Conservation (phyloP, 2,888 invertebrate genomes). For the Siphlonurus alternatus region DNA sequence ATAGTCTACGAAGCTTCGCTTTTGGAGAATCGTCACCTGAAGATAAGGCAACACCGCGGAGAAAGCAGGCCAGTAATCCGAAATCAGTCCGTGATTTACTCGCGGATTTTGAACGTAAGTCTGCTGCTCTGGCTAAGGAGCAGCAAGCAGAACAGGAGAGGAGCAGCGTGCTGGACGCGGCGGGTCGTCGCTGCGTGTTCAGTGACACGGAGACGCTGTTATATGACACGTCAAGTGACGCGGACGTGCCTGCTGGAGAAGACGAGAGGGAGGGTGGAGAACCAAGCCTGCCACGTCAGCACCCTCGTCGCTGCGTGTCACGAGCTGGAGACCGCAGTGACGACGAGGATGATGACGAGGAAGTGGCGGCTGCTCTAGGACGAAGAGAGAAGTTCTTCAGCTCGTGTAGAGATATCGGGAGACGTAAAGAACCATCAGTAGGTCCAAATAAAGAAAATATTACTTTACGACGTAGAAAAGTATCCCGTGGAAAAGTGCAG, state of each 20-base stretch:
- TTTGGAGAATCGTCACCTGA: conserved; percentile 16
- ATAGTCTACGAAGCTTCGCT: conserved; percentile 17
- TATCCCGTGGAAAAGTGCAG: conserved; percentile 14
- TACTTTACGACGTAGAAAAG: neutral
- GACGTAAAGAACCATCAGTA: conserved; percentile 5
- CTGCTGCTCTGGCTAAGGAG: conserved; percentile 21
- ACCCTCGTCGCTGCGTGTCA: conserved; percentile 1
- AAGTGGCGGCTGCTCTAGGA: conserved; percentile 19
- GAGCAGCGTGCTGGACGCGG: conserved; percentile 7
- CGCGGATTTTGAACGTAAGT: conserved; percentile 29
- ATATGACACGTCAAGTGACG: conserved; percentile 29
- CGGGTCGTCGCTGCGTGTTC: conserved; percentile 24
- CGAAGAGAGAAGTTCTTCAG: conserved; percentile 17
- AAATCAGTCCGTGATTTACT: conserved; percentile 29
- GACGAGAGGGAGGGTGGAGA: conserved; percentile 2
- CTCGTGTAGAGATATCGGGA: conserved; percentile 15
- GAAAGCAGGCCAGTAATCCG: conserved; percentile 11
- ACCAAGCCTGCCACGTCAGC: neutral
- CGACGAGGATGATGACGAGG: conserved; percentile 16
- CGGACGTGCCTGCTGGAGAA: conserved; percentile 18
- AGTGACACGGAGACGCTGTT: conserved; percentile 31
- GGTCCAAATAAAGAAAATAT: neutral
- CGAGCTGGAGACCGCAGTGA: conserved; percentile 10
- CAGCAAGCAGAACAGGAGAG: conserved; percentile 17
- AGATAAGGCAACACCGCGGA: conserved; percentile 9